Conservation (phyloP, 2,888 invertebrate genomes). For the Sinhomidia bicolor region DNA sequence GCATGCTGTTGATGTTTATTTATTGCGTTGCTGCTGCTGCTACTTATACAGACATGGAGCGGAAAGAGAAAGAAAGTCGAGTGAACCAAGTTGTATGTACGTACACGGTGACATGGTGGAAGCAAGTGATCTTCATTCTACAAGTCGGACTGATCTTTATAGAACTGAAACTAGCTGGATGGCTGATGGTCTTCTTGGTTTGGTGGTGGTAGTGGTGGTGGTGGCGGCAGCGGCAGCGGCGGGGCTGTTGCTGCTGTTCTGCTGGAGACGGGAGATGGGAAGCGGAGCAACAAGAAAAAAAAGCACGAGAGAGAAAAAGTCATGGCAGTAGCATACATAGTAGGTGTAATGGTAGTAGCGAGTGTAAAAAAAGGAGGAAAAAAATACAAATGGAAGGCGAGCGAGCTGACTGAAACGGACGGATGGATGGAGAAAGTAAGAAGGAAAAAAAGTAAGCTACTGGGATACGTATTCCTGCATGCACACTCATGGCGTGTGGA, state of each 20-base stretch:
- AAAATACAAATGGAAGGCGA: not conserved
- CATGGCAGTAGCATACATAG: not conserved
- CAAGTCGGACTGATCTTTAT: constrained; percentile 61
- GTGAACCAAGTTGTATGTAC: constrained; percentile 18
- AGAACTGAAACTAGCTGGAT: not conserved
- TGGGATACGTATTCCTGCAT: not conserved
- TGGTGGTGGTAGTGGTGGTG: not conserved
- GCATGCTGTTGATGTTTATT: constrained; percentile 26
- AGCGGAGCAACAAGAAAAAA: constrained; percentile 28
- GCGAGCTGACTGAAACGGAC: not conserved
- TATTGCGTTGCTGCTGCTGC: not conserved
- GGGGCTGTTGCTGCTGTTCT: not conserved
- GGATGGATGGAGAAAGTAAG: not conserved
- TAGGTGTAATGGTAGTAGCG: no score
- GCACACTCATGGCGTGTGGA: not conserved
- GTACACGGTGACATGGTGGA: constrained; percentile 40
- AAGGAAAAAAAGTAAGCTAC: not conserved
- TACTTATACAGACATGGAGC: not conserved
- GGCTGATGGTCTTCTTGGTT: not conserved
- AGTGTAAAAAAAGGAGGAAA: constrained; percentile 1
- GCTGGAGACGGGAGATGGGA: constrained; percentile 7
- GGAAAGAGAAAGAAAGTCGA: not conserved
- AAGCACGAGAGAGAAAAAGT: not conserved
- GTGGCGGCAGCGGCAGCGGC: no score
- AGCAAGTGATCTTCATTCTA: constrained; percentile 57